Conservation (phyloP, 2,113 vertebrate species). For the Ascaphus truei region DNA sequence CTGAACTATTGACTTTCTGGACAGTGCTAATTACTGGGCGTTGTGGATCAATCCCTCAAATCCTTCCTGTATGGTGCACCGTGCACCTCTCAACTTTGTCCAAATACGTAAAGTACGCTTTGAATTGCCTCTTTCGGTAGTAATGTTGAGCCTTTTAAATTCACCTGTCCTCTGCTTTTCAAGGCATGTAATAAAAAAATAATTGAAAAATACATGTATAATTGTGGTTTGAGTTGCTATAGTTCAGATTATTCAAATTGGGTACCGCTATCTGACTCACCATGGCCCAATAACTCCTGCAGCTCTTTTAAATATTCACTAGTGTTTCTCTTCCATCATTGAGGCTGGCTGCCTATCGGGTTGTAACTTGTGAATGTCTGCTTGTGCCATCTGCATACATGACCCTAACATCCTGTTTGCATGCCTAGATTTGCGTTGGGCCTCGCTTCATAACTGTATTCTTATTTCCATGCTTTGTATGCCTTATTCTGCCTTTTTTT, state of each 20-base stretch:
- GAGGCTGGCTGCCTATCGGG: conserved; percentile 1
- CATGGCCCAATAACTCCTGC: background rate
- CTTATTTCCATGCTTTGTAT: conserved; percentile 50
- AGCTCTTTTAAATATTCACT: conserved; percentile 23
- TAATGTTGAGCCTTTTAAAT: too few relatives aligned
- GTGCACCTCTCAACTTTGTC: too few relatives aligned
- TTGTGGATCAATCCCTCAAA: background rate
- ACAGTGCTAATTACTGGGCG: too few relatives aligned
- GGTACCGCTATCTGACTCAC: too few relatives aligned
- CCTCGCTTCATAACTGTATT: background rate
- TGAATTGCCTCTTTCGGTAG: too few relatives aligned
- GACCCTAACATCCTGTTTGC: conserved; percentile 71
- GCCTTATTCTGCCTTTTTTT: conserved; percentile 52
- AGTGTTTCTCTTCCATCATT: conserved; percentile 4
- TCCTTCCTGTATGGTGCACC: too few relatives aligned
- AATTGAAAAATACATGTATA: background rate
- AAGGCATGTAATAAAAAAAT: too few relatives aligned
- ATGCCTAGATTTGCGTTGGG: conserved; percentile 57
- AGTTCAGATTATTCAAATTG: too few relatives aligned
- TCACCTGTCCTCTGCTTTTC: too few relatives aligned
- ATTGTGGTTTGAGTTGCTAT: background rate
- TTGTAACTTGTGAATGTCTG: conserved; percentile 59
- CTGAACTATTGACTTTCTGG: too few relatives aligned
- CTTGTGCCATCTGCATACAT: conserved; percentile 77
- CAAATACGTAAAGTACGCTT: too few relatives aligned